A percentile compares a stretch with the other conserved stretches of the same genome.
Conservation (phyloP, 2,888 invertebrate genomes). For the Gari tellinella region DNA sequence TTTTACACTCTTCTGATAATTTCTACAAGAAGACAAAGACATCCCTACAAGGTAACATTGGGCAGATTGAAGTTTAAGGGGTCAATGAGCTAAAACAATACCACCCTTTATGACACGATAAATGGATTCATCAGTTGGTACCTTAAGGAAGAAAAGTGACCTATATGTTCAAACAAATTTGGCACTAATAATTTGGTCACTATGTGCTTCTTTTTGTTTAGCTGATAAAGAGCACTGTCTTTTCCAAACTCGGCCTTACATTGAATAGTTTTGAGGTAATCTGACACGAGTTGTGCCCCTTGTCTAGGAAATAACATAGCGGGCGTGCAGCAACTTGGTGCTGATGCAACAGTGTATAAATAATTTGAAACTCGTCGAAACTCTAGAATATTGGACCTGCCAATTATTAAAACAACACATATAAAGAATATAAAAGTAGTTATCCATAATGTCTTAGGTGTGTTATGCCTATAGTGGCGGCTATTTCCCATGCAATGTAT, state of each 20-base stretch:
- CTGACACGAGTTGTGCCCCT: constrained; percentile 62
- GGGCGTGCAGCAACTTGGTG: constrained; percentile 82
- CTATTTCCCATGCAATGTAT: too few species aligned
- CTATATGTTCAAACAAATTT: constrained; percentile 81
- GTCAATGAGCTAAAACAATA: too few species aligned
- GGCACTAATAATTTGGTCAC: constrained; percentile 76
- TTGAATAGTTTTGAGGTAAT: constrained; percentile 65
- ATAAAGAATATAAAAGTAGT: constrained; percentile 60
- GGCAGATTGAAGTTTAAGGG: too few species aligned
- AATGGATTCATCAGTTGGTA: constrained; percentile 72
- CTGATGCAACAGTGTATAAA: constrained; percentile 73
- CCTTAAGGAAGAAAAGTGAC: constrained; percentile 78
- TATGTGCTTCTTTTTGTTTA: constrained; percentile 51
- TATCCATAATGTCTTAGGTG: constrained; percentile 48
- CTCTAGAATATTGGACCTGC: constrained; percentile 76
- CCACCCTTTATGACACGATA: too few species aligned
- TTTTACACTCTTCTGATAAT: too few species aligned
- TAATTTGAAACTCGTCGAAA: constrained; percentile 71
- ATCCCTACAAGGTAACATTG: too few species aligned
- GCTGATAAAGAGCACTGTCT: constrained; percentile 76
- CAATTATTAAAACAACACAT: constrained; percentile 66
- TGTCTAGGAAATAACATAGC: constrained; percentile 77
- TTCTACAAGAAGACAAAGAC: too few species aligned
- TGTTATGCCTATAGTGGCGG: too few species aligned
- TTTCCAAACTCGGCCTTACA: constrained; percentile 74